Base-by-base conservation (phyloP, 2,113 vertebrate species). In the Neoarius graeffei region DNA sequence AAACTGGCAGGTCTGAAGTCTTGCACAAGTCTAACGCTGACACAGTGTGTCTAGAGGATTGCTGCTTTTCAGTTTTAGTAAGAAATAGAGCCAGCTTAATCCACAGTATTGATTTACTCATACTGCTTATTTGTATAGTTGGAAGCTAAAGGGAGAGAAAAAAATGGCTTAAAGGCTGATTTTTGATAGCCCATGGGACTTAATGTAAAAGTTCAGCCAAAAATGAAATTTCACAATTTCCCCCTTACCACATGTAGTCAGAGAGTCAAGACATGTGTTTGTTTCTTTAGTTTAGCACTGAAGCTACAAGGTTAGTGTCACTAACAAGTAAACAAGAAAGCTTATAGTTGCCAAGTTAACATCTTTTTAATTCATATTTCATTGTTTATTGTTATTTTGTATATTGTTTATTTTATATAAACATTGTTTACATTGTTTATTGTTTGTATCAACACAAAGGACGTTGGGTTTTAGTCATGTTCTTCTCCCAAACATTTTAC, bases 61-160 rank as follows among this genome's bases (percentile, higher is more conserved):
- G 5, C 79, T 81, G 56, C 17, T 59, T 30, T 60, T 77, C 71
- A n/a, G 23, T 50, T 52, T 54, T 4, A 20, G n/a, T 57, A 56
- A 42, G 57, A 20, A 5, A 48, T 42, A 59, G 79, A 81, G 54
- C 9, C 57, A 25, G 9, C 20, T 13, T 25, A 60, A 42, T 81
- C 80, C 80, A 42, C 27, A 81, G 30, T 81, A 42, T 42, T 42
- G 19, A 60, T 62, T 82, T 62, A 48, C 80, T 82, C 23, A 62
- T 48, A 7, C 9, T 14, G 35, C 35, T 23, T 82, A 82, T 62
- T 62, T 62, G 35, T 23, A 25, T 42, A 60, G 25, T 35, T 62
- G 57, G 57, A 81, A 23, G 57, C 30, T 60, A 20, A 42, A 9
- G 27, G 23, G 27, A 80, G 13, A 13, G 7, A 7, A 35, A 57